Percentiles rank a stretch among this genome's conserved stretches.
Conservation (phyloP, 2,113 vertebrate genomes). For the Gadus chalcogrammus region DNA sequence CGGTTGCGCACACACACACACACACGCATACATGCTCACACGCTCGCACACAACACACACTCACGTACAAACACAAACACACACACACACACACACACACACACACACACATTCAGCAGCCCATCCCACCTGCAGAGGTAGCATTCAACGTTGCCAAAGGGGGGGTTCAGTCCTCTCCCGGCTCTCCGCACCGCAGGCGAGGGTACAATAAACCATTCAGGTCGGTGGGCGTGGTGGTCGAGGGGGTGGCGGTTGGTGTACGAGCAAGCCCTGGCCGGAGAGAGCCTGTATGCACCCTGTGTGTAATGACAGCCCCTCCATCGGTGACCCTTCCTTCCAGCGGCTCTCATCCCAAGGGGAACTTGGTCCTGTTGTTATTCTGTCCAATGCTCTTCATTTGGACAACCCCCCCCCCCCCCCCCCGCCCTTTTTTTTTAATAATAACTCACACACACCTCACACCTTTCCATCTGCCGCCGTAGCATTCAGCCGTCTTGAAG, state of each 20-base stretch:
- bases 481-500: too few species aligned
- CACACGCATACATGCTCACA: not conserved
- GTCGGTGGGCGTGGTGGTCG: not conserved
- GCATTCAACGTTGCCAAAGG: not conserved
- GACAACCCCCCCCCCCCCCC: not conserved
- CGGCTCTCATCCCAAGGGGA: not conserved
- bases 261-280: not conserved
- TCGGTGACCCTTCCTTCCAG: not conserved
- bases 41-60: not conserved
- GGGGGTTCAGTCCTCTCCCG: not conserved
- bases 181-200: not conserved
- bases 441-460: not conserved
- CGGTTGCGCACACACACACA: not conserved
- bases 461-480: too few species aligned
- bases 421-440: not conserved
- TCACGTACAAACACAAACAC: not conserved
- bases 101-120: not conserved
- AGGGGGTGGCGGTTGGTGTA: not conserved
- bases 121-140: not conserved
- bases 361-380: too few species aligned
- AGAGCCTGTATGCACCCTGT: not conserved
- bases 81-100: not conserved
- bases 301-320: not conserved
- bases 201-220: not conserved
- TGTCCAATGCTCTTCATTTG: too few species aligned